A percentile compares a stretch with the other conserved stretches of the same genome.
phyloP scores from a whole-genome alignment of 2,113 vertebrate genomes.

The Chauna torquata region DNA sequence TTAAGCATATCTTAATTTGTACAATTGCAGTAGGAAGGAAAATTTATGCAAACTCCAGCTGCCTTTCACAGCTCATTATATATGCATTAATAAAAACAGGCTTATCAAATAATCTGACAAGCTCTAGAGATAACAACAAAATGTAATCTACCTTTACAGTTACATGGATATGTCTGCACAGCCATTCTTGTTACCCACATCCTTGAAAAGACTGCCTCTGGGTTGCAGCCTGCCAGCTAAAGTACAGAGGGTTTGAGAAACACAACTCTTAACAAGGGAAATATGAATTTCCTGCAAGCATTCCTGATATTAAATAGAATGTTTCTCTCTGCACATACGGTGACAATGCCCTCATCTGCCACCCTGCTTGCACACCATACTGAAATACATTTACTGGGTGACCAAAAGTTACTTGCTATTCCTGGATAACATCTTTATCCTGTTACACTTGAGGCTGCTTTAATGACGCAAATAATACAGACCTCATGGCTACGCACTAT shows the following conservation, averaged over 20 bases:
- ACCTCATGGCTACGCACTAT: accelerated
- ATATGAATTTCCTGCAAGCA: accelerated
- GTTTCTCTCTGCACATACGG: neutral
- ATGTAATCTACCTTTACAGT: neutral
- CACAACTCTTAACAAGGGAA: neutral
- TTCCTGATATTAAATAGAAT: neutral
- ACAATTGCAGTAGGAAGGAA: neutral
- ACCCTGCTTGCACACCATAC: neutral
- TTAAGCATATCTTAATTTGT: neutral
- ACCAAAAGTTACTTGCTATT: neutral
- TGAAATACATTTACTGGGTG: neutral
- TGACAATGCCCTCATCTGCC: neutral
- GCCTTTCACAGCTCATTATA: neutral
- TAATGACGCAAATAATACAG: neutral
- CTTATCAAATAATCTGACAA: neutral
- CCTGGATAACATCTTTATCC: neutral
- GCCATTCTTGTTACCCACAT: neutral
- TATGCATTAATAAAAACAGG: neutral
- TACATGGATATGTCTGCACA: neutral
- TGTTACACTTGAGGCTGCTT: neutral
- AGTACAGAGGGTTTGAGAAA: neutral
- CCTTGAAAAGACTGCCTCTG: neutral
- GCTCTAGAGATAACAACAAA: neutral
- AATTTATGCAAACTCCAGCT: neutral
- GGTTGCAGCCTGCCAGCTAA: neutral